Percentiles rank a stretch among this genome's conserved stretches.
Evolutionary conservation across 2,797 vertebrate genomes (phyloP).

Genomic region (Acomys russatus): DNA sequence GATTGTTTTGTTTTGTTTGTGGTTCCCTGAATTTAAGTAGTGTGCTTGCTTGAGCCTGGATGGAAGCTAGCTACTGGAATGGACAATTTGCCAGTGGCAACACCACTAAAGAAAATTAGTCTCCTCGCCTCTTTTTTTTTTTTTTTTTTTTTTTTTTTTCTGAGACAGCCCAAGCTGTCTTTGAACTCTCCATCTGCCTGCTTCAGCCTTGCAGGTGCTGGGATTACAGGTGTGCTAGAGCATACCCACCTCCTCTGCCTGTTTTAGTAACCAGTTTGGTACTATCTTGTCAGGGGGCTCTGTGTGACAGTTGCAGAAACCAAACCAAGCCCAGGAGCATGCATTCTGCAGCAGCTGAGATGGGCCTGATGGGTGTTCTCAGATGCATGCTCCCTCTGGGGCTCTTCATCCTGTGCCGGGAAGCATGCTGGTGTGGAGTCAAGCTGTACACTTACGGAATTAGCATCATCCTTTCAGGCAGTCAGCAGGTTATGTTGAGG

Average conservation of each 20-base stretch:
- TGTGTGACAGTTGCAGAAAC: slow-evolving; percentile 5
- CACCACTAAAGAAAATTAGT: neutral
- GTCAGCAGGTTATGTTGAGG: neutral
- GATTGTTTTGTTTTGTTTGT: neutral
- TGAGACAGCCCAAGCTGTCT: neutral
- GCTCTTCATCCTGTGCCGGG: neutral
- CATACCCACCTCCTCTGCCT: neutral
- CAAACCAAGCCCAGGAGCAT: neutral
- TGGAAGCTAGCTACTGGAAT: neutral
- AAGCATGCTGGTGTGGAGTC: neutral
- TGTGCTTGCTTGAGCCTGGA: neutral
- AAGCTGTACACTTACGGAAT: neutral
- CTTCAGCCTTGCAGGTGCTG: neutral
- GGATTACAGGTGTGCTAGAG: neutral
- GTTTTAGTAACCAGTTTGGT: neutral
- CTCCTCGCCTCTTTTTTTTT: neutral
- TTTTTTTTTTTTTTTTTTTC: neutral
- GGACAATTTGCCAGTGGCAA: neutral
- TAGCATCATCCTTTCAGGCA: neutral
- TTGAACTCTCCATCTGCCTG: neutral
- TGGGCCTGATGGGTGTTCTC: neutral
- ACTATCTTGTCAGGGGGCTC: neutral
- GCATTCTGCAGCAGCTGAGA: neutral
- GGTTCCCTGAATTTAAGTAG: neutral
- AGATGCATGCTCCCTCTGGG: neutral